Evolutionary conservation across 2,797 vertebrate genomes (phyloP).

Genomic region (Ctenosaura bakeri): DNA sequence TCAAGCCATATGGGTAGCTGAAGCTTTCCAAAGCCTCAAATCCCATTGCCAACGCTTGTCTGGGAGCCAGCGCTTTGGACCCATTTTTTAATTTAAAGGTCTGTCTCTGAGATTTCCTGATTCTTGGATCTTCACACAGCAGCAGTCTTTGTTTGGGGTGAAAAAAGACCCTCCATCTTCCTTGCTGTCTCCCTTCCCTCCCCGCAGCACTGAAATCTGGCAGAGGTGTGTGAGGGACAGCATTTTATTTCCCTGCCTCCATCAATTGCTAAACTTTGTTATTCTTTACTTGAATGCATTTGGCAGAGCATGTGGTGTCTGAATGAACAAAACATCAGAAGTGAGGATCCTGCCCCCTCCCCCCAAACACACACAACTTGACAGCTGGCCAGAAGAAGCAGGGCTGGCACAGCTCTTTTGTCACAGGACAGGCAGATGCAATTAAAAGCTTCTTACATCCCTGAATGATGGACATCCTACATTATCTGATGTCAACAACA

Average conservation of each 20-base stretch:
- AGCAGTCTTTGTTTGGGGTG: background rate
- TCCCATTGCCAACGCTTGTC: constrained; percentile 20
- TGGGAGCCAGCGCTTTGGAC: background rate
- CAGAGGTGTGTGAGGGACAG: background rate
- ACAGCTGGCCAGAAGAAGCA: background rate
- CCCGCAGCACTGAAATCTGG: background rate
- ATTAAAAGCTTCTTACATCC: constrained; percentile 1
- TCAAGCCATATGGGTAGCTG: constrained; percentile 13
- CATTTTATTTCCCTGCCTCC: background rate
- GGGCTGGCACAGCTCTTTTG: background rate
- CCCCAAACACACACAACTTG: background rate
- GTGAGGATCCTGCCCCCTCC: background rate
- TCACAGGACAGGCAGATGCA: background rate
- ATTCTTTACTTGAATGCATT: constrained; percentile 19
- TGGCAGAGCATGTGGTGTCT: background rate
- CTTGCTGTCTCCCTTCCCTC: background rate
- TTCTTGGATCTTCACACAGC: constrained; percentile 28
- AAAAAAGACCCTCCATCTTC: background rate
- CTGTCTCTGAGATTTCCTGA: constrained; percentile 34
- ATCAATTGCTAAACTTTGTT: background rate
- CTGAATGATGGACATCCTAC: background rate
- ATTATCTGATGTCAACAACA: background rate
- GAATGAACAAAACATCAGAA: constrained; percentile 8
- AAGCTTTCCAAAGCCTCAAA: constrained; percentile 23
- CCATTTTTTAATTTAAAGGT: background rate